phyloP scores from a whole-genome alignment of 2,888 invertebrate species.

The Scaptodrosophila latifasciaeformis region DNA sequence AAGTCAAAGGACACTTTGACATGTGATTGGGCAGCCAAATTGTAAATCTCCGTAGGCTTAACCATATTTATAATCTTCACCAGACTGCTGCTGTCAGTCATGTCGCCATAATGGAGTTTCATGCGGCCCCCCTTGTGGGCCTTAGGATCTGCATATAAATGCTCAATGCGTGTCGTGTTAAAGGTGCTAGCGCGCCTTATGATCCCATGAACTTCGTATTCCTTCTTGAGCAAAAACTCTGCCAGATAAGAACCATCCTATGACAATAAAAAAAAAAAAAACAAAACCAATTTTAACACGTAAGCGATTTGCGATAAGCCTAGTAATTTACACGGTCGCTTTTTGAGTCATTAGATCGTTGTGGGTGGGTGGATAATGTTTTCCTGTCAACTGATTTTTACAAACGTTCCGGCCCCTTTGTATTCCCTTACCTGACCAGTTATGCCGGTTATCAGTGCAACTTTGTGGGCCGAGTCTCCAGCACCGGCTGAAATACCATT shows the following conservation, averaged over 20 bases:
- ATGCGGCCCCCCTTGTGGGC: constrained; percentile 91
- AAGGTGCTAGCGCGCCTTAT: constrained; percentile 96
- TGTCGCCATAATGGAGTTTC: constrained; percentile 98
- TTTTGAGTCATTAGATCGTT: background rate
- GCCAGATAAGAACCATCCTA: constrained; percentile 99
- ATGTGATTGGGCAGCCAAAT: constrained; percentile 98
- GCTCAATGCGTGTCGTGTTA: constrained; percentile 96
- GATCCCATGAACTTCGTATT: constrained; percentile 96
- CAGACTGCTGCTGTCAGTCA: constrained; percentile 97
- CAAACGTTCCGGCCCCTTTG: background rate
- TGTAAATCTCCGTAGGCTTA: constrained; percentile 94
- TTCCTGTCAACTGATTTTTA: constrained; percentile 9
- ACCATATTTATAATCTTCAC: constrained; percentile 85
- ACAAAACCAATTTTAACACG: constrained; percentile 25
- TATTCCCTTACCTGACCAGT: constrained; percentile 97
- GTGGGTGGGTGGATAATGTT: background rate
- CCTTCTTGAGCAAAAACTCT: constrained; percentile 92
- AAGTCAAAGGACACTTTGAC: constrained; percentile 99
- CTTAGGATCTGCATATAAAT: constrained; percentile 93
- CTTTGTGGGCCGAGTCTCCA: constrained; percentile 22
- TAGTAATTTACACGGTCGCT: background rate
- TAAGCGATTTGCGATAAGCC: constrained; percentile 19
- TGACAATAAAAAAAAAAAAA: constrained; percentile 2
- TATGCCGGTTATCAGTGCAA: constrained; percentile 96
- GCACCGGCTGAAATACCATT: constrained; percentile 30